phyloP scores from a whole-genome alignment of 1,140 invertebrate genomes.

The Scaptomyza montana region DNA sequence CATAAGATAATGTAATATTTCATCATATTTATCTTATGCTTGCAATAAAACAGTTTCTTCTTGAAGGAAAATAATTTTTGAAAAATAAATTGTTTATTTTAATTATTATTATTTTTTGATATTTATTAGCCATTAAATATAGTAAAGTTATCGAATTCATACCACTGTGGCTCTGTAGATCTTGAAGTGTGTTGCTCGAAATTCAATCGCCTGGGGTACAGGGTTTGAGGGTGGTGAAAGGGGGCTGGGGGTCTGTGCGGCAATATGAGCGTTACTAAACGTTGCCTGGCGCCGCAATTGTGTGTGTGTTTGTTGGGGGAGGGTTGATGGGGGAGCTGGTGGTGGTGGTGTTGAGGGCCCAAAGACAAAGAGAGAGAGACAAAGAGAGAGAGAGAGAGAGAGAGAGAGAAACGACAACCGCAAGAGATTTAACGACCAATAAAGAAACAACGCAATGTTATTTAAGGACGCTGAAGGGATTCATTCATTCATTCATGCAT shows the following conservation, averaged over 20 bases:
- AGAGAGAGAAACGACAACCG: constrained; percentile 60
- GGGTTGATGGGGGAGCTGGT: constrained; percentile 1
- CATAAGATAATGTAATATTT: no score
- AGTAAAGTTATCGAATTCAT: neutral
- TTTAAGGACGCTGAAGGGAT: constrained; percentile 77
- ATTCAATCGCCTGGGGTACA: constrained; percentile 26
- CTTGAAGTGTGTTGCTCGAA: constrained; percentile 25
- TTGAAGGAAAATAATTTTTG: no score
- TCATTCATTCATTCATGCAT: constrained; percentile 2
- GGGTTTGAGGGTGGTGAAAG: neutral
- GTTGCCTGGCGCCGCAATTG: neutral
- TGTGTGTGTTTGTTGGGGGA: neutral
- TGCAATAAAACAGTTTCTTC: no score
- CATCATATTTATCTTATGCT: no score
- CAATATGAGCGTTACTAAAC: neutral
- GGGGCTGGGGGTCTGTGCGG: neutral
- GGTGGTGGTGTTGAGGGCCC: constrained; percentile 9
- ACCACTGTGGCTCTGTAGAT: constrained; percentile 26
- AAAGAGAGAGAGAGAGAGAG: neutral
- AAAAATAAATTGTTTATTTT: no score
- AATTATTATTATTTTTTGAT: no score
- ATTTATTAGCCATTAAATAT: no score
- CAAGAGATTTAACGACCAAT: constrained; percentile 82
- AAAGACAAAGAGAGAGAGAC: constrained; percentile 27
- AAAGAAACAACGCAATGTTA: constrained; percentile 80